These are phyloP conservation scores for Cataglyphis livida DNA, from an alignment of 2,888 invertebrate species.

Conservation along the genomic window DNA sequence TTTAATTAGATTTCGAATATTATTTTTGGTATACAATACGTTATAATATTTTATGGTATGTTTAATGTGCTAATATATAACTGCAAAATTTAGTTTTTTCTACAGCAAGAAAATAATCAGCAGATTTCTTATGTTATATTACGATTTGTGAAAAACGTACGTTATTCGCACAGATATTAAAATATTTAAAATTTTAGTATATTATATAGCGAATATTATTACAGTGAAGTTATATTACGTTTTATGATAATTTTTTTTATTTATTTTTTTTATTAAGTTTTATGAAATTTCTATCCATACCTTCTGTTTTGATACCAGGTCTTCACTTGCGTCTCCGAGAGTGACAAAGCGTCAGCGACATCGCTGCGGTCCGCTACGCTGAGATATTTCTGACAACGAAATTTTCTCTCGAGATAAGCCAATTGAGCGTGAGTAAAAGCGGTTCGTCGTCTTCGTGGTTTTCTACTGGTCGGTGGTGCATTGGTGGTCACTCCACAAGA, in stretches of 20 bases:
- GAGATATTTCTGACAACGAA: conserved; percentile 96
- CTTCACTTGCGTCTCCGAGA: conserved; percentile 98
- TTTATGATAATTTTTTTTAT: too few relatives aligned
- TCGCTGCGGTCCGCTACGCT: conserved; percentile 97
- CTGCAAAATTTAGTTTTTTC: background rate
- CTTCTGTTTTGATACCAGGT: conserved; percentile 97
- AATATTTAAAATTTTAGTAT: background rate
- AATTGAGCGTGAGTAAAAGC: conserved; percentile 98
- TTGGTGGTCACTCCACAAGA: conserved; percentile 63
- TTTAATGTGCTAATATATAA: background rate
- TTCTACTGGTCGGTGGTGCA: conserved; percentile 88
- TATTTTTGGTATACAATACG: background rate
- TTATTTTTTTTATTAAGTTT: too few relatives aligned
- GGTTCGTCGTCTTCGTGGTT: conserved; percentile 94
- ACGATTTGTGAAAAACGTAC: background rate
- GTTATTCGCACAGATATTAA: background rate
- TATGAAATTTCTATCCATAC: conserved; percentile 85
- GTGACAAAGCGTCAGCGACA: conserved; percentile 95
- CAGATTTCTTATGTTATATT: background rate
- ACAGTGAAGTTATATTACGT: background rate
- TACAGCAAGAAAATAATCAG: background rate
- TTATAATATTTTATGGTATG: background rate
- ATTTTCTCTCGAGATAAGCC: conserved; percentile 96
- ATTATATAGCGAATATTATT: too few relatives aligned
- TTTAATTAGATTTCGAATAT: background rate